A percentile compares a stretch with the other conserved stretches of the same genome.
These are phyloP conservation scores for Dermatemys mawii DNA, from an alignment of 2,113 vertebrate species.

Conservation along the genomic window DNA sequence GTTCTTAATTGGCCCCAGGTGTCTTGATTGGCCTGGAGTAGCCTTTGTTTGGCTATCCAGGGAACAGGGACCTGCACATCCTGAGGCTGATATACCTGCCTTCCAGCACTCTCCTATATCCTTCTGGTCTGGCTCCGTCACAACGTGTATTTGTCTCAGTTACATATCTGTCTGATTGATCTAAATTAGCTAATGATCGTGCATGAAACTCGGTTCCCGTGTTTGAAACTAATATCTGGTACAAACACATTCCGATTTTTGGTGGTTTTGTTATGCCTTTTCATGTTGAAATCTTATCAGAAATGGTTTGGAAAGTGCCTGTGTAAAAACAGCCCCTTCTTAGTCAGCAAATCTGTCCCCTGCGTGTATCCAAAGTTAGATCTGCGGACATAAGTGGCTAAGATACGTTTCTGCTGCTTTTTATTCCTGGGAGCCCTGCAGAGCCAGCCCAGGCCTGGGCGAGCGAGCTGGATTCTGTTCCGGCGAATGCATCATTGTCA, in stretches of 20 bases:
- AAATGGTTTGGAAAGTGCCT: neutral
- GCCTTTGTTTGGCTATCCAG: no score
- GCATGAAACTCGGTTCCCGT: neutral
- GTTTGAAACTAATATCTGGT: neutral
- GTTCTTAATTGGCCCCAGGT: no score
- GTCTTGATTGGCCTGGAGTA: no score
- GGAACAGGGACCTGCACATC: no score
- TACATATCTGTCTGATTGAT: neutral
- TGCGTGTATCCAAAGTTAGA: neutral
- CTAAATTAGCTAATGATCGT: slow-evolving; percentile 11
- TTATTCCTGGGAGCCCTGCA: neutral
- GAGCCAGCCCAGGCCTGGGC: neutral
- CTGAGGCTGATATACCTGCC: no score
- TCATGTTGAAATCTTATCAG: neutral
- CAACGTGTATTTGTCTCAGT: neutral
- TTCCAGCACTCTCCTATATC: no score
- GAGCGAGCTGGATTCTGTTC: neutral
- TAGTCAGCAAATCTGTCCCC: neutral
- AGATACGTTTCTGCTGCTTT: neutral
- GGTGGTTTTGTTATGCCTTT: neutral
- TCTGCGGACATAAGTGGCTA: neutral
- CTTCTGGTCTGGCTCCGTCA: no score
- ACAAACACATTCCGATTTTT: neutral
- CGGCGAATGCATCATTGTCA: neutral
- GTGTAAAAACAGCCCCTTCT: neutral